Evolutionary conservation across 2,888 invertebrate species (phyloP).

Genomic region (Aphrophora alni): DNA sequence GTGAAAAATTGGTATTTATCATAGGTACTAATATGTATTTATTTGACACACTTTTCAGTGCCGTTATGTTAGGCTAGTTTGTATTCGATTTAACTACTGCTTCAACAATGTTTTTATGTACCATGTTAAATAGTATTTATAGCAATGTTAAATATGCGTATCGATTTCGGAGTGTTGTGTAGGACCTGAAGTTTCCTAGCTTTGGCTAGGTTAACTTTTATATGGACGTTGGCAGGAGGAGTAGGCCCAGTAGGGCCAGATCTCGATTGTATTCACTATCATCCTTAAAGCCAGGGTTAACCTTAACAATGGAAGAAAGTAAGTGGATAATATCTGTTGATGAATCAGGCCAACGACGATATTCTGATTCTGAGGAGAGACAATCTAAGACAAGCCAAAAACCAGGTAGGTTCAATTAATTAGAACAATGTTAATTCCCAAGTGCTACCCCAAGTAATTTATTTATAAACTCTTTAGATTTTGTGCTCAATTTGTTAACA

Average conservation of each 20-base stretch:
- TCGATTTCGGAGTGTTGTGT: background rate
- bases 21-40: background rate
- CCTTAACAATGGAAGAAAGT: conserved; percentile 43
- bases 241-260: conserved; percentile 45
- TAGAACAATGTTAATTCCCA: too few relatives aligned
- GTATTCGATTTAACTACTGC: background rate
- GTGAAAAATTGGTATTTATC: background rate
- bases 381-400: background rate
- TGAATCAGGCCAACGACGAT: conserved; percentile 50
- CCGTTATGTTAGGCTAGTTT: background rate
- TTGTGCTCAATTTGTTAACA: too few relatives aligned
- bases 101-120: background rate
- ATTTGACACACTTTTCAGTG: background rate
- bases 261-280: conserved; percentile 45
- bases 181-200: background rate
- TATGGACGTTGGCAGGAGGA: conserved; percentile 46
- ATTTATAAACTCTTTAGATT: too few relatives aligned
- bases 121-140: background rate
- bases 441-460: too few relatives aligned
- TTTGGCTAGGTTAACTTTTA: conserved; percentile 12
- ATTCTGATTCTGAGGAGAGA: conserved; percentile 53
- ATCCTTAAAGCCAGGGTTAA: conserved; percentile 42
- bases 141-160: background rate
- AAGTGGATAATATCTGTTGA: conserved; percentile 48
- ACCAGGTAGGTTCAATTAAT: background rate